Percentiles rank a stretch among this genome's conserved stretches.
Conservation (phyloP, 2,113 vertebrate species). For the Balaenoptera acutorostrata region DNA sequence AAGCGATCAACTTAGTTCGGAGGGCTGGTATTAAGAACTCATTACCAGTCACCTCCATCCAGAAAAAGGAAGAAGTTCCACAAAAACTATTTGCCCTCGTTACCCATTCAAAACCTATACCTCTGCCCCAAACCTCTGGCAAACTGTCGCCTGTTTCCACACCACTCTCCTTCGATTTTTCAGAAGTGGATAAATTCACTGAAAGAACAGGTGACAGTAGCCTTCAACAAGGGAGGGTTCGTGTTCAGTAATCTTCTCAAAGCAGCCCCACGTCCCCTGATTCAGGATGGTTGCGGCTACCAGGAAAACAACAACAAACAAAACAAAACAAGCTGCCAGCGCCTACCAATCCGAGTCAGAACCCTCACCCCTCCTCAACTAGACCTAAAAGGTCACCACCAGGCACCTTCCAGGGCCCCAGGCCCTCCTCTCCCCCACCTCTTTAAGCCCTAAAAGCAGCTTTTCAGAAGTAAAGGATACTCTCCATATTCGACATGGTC, state of each 20-base stretch:
- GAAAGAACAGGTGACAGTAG: not conserved
- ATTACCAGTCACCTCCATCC: not conserved
- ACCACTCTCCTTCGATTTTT: not conserved
- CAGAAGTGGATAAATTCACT: not conserved
- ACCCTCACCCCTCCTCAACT: no score
- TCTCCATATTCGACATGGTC: constrained; percentile 82
- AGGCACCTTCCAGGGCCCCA: not conserved
- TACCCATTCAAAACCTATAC: not conserved
- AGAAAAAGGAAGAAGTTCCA: not conserved
- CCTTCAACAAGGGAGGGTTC: not conserved
- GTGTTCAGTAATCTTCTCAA: not conserved
- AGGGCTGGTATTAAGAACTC: not conserved
- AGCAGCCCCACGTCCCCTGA: not conserved
- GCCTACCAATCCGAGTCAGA: accelerated
- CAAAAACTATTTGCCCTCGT: not conserved
- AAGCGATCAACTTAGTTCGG: not conserved
- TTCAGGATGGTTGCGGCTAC: not conserved
- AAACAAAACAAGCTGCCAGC: not conserved
- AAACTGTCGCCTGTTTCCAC: not conserved
- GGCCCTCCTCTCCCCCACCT: not conserved
- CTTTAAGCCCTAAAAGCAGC: not conserved
- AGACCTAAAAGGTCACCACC: not conserved
- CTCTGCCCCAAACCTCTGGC: not conserved
- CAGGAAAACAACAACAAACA: not conserved
- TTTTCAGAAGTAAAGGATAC: constrained; percentile 81